A percentile compares a stretch with the other conserved stretches of the same genome.
Conservation (phyloP, 2,113 vertebrate genomes). For the Rhombomys opimus region DNA sequence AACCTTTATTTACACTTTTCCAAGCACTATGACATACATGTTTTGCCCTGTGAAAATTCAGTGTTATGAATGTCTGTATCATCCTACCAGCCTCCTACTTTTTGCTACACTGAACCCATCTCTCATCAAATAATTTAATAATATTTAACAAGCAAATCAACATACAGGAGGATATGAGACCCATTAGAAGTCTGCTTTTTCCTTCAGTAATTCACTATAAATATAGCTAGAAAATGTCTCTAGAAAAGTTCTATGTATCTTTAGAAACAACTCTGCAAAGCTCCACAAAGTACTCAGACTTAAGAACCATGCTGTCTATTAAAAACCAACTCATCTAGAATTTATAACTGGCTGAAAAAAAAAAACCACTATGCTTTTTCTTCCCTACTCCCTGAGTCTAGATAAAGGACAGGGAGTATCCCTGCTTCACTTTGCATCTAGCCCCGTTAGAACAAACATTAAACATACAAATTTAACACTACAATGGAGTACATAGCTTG, state of each 20-base stretch:
- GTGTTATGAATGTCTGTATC: background rate
- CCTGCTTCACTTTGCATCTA: background rate
- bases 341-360: background rate
- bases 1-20: background rate
- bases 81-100: background rate
- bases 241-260: slow-evolving; percentile 2
- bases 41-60: background rate
- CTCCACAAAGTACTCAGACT: slow-evolving; percentile 33
- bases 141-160: slow-evolving; percentile 46
- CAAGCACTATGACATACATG: background rate
- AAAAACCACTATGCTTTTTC: slow-evolving; percentile 11
- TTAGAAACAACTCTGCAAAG: background rate
- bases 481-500: background rate
- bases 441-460: slow-evolving; percentile 27
- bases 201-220: background rate
- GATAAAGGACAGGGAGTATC: background rate
- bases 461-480: background rate
- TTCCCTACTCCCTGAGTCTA: background rate
- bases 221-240: slow-evolving; percentile 9
- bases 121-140: slow-evolving; percentile 14
- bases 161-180: background rate
- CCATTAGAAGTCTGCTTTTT: slow-evolving; percentile 3
- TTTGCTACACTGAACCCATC: slow-evolving; percentile 14
- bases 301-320: slow-evolving; percentile 30
- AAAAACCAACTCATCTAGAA: slow-evolving; percentile 24